Percentiles rank a stretch among this genome's conserved stretches.
Conservation (phyloP, 2,797 vertebrate genomes). For the Labeo calbasu region DNA sequence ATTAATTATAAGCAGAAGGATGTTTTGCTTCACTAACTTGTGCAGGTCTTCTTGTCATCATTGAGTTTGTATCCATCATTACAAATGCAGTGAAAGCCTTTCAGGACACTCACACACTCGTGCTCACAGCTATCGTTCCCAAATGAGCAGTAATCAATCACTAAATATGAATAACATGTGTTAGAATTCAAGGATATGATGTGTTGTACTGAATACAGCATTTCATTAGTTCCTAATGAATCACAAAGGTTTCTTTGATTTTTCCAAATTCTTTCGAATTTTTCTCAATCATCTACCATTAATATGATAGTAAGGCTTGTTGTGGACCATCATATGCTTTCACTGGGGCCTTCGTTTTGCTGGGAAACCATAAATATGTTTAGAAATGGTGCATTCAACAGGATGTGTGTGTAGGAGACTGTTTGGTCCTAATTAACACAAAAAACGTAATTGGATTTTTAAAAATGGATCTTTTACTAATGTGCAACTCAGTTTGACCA, state of each 20-base stretch:
- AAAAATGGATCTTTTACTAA: neutral
- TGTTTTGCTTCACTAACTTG: slow-evolving; percentile 64
- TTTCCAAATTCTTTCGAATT: neutral
- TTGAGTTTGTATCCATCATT: slow-evolving; percentile 84
- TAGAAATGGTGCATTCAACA: neutral
- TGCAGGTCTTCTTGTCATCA: slow-evolving; percentile 80
- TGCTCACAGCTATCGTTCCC: slow-evolving; percentile 92
- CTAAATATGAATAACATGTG: slow-evolving; percentile 59
- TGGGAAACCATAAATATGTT: neutral
- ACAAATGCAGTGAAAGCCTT: slow-evolving; percentile 84
- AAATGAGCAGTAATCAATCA: slow-evolving; percentile 81
- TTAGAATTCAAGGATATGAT: neutral
- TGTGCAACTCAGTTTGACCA: neutral
- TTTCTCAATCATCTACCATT: slow-evolving; percentile 5
- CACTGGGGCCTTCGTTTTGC: neutral
- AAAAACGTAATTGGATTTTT: neutral
- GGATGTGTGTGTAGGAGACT: neutral
- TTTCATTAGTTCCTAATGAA: neutral
- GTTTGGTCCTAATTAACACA: neutral
- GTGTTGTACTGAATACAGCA: neutral
- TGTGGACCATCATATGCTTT: neutral
- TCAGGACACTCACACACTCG: slow-evolving; percentile 84
- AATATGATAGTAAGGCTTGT: neutral
- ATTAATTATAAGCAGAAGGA: neutral
- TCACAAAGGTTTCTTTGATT: neutral